Evolutionary conservation across 2,113 vertebrate genomes (phyloP), one percentile per base, ranked within the genome.

Genomic region (Caloenas nicobarica): DNA sequence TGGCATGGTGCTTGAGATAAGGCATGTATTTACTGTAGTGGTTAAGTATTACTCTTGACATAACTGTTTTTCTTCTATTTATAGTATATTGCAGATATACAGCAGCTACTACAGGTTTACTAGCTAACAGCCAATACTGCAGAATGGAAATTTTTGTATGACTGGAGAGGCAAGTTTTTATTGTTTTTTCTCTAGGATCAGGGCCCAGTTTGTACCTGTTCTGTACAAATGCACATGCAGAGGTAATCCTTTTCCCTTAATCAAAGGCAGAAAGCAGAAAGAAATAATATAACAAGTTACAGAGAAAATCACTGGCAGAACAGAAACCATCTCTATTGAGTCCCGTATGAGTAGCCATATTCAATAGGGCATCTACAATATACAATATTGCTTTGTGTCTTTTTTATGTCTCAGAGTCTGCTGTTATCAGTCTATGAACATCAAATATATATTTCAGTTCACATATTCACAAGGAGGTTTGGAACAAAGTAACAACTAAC

Each of bases 391-490:
- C 17, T 95, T 95, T 77, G 4, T 58, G 88, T 38, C 25, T 89
- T 73, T 62, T 62, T 25, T 54, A 38, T 36, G 21, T 56, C 36
- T 80, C n/a, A 82, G 46, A 64, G 60, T 89, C 31, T 91, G 81
- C 69, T 92, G 56, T 92, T 88, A 83, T 38, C 77, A 86, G 50
- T 81, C 79, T 88, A 8, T 69, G 69, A 73, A 23, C 33, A 66
- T 85, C 34, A 86, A 65, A 53, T 72, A 86, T 21, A 24, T 40
- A 42, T 94, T 97, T 96, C 81, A 81, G 50, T 66, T 94, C 78
- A 42, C 16, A 26, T 70, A 40, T 71, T 91, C 44, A 57, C 50
- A 89, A 89, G 64, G n/a, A 60, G 46, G 54, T 34, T 77, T 86
- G 77, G 68, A 33, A 79, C 44, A 91, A 89, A 93, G 76, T 62